Conservation (phyloP, 1,140 invertebrate species). For the Agrilus planipennis region DNA sequence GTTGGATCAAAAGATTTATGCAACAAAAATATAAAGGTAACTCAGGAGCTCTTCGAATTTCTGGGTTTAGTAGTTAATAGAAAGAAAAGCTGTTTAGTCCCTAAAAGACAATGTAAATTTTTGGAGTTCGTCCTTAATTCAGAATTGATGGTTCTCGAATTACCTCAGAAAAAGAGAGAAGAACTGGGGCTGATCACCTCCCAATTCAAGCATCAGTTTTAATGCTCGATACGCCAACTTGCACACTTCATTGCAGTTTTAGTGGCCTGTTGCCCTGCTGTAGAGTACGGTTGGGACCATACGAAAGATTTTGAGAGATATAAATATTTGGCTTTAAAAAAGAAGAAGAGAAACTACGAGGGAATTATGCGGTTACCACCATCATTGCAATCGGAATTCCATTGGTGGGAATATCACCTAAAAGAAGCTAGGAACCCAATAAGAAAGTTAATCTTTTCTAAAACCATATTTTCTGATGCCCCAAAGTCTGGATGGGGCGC, state of each 20-base stretch:
- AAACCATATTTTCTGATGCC: slow-evolving; percentile 9
- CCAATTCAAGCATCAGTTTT: neutral
- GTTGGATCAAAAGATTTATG: neutral
- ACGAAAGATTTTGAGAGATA: slow-evolving; percentile 18
- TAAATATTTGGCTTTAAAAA: slow-evolving; percentile 10
- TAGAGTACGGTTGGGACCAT: slow-evolving; percentile 19
- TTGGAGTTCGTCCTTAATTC: neutral
- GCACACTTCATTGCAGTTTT: neutral
- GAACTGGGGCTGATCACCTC: neutral
- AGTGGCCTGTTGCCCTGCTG: slow-evolving; percentile 3
- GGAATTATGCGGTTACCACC: neutral
- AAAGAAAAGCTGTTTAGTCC: neutral
- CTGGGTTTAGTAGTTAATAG: neutral
- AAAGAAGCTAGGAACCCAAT: slow-evolving; percentile 7
- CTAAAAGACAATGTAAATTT: neutral
- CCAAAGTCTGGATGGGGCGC: slow-evolving; percentile 4
- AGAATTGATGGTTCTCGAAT: neutral
- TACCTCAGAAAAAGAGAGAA: neutral
- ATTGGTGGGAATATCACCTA: slow-evolving; percentile 23
- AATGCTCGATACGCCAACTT: neutral
- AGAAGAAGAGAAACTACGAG: slow-evolving; percentile 4
- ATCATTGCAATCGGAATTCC: slow-evolving; percentile 10
- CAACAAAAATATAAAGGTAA: neutral
- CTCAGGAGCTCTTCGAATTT: neutral
- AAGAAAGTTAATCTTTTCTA: slow-evolving; percentile 10